These are phyloP conservation scores for Campopleginae sp. DNA, from an alignment of 2,888 invertebrate species.

Conservation along the genomic window DNA sequence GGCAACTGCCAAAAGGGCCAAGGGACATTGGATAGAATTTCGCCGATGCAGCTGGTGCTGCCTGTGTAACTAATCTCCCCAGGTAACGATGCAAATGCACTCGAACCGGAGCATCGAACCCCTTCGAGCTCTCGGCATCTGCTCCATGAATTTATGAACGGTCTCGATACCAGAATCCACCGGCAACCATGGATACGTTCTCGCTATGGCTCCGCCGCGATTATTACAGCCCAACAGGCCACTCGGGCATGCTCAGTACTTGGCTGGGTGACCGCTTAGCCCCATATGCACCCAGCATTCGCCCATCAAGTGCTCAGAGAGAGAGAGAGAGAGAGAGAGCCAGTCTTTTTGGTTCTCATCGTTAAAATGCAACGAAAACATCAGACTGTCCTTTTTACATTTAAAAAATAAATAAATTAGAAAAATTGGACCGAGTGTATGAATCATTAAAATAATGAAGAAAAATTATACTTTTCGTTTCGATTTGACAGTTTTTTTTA, in stretches of 20 bases:
- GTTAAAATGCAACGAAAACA: background rate
- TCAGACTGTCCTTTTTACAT: too few relatives aligned
- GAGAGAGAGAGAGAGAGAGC: too few relatives aligned
- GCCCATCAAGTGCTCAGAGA: background rate
- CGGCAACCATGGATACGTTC: background rate
- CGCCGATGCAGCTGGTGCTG: background rate
- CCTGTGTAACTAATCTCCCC: background rate
- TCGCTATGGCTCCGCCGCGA: too few relatives aligned
- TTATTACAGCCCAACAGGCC: too few relatives aligned
- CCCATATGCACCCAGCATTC: background rate
- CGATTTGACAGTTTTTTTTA: too few relatives aligned
- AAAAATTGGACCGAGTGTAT: too few relatives aligned
- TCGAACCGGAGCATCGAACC: background rate
- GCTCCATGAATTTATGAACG: background rate
- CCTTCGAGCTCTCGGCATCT: background rate
- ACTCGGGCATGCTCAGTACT: background rate
- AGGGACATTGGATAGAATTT: background rate
- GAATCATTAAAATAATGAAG: too few relatives aligned
- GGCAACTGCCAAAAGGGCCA: background rate
- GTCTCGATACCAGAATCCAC: background rate
- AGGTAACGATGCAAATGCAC: constrained; percentile 1
- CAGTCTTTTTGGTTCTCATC: background rate
- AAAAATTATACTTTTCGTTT: too few relatives aligned
- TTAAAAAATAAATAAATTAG: too few relatives aligned
- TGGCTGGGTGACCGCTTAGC: background rate